phyloP scores from a whole-genome alignment of 2,888 invertebrate genomes.

The Ectobius pallidus region DNA sequence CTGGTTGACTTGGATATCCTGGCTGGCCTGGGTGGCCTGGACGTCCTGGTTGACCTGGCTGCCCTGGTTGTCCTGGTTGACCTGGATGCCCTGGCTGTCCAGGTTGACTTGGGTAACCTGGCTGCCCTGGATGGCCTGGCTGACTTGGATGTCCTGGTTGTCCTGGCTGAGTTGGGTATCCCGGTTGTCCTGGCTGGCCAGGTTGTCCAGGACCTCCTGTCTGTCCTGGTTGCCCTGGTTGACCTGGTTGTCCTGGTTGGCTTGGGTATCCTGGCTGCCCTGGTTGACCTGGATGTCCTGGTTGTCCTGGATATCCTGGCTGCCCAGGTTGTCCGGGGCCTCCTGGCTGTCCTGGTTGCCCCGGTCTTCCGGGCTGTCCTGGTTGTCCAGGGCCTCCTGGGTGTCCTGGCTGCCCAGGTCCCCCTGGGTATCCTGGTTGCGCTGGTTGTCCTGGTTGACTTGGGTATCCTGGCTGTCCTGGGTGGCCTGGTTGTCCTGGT shows the following conservation, averaged over 20 bases:
- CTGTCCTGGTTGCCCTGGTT: slow-evolving; percentile 28
- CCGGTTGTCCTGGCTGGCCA: slow-evolving; percentile 35
- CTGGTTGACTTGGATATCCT: slow-evolving; percentile 40
- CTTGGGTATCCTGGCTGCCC: slow-evolving; percentile 40
- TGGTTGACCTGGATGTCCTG: slow-evolving; percentile 29
- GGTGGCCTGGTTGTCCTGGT: neutral
- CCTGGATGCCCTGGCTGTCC: slow-evolving; percentile 40
- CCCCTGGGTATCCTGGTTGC: slow-evolving; percentile 6
- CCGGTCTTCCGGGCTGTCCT: slow-evolving; percentile 47
- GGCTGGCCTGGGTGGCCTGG: slow-evolving; percentile 33
- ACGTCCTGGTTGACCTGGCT: slow-evolving; percentile 31
- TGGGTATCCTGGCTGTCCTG: slow-evolving; percentile 40
- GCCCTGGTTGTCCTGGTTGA: slow-evolving; percentile 31
- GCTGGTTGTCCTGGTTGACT: slow-evolving; percentile 50
- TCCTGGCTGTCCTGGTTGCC: slow-evolving; percentile 37
- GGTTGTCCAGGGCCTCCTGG: slow-evolving; percentile 45
- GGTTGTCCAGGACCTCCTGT: slow-evolving; percentile 43
- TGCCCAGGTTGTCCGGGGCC: slow-evolving; percentile 31
- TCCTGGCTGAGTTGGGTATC: slow-evolving; percentile 37
- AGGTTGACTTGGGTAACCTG: slow-evolving; percentile 33
- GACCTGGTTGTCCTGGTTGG: slow-evolving; percentile 25
- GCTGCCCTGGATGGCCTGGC: slow-evolving; percentile 39
- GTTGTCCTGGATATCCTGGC: slow-evolving; percentile 21
- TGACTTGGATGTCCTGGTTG: slow-evolving; percentile 40
- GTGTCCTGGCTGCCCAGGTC: slow-evolving; percentile 42